These are phyloP conservation scores for Drosophila suzukii DNA, from an alignment of 1,140 invertebrate genomes.

Conservation along the genomic window DNA sequence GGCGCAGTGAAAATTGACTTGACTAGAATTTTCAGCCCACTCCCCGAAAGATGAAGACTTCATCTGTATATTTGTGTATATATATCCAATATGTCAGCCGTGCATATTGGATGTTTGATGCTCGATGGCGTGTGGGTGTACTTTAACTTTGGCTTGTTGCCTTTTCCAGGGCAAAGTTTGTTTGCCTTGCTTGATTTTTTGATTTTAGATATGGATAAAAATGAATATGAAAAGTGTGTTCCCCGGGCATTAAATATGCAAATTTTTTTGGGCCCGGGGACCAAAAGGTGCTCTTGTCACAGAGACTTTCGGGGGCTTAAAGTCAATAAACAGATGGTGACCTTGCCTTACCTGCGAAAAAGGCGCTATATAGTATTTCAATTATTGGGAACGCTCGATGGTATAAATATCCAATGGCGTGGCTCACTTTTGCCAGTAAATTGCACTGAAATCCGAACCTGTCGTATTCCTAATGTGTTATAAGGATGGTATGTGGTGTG, in stretches of 20 bases:
- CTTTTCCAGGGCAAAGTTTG: constrained; percentile 40
- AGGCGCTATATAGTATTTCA: constrained; percentile 49
- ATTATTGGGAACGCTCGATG: constrained; percentile 37
- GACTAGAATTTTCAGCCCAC: constrained; percentile 31
- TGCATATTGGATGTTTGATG: constrained; percentile 24
- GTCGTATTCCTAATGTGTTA: constrained; percentile 15
- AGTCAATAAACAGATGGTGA: constrained; percentile 40
- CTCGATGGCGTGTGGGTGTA: constrained; percentile 7
- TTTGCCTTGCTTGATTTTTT: constrained; percentile 53
- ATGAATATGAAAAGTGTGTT: constrained; percentile 61
- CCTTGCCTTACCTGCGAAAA: constrained; percentile 19
- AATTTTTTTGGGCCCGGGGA: constrained; percentile 33
- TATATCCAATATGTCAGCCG: constrained; percentile 50
- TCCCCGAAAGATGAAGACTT: constrained; percentile 42
- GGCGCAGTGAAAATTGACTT: constrained; percentile 39
- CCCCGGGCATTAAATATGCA: constrained; percentile 67
- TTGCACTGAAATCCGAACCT: constrained; percentile 41
- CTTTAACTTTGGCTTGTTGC: constrained; percentile 25
- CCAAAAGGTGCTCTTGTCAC: not conserved
- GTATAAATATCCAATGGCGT: constrained; percentile 31
- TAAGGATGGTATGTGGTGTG: constrained; percentile 1
- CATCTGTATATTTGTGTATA: constrained; percentile 22
- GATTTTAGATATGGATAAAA: constrained; percentile 66
- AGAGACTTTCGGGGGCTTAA: constrained; percentile 30
- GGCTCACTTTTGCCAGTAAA: constrained; percentile 33